Percentiles rank a stretch among this genome's conserved stretches.
phyloP scores from a whole-genome alignment of 2,888 invertebrate species.

The Eristalinus aeneus region DNA sequence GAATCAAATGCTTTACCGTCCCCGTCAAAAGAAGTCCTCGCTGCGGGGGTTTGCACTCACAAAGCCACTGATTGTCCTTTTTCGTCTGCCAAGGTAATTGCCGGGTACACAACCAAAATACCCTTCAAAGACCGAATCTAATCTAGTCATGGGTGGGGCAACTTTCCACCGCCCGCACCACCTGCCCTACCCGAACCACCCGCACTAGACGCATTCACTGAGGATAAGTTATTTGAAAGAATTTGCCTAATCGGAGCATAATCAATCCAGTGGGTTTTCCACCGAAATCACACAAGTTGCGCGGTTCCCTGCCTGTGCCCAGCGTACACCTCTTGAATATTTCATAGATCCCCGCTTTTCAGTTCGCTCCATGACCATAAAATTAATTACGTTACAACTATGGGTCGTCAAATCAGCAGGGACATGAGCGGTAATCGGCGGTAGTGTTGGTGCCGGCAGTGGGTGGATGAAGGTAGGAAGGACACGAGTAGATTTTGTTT shows the following conservation, averaged over 20 bases:
- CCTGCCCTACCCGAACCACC: no score
- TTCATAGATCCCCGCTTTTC: not conserved
- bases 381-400: constrained; percentile 20
- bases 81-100: constrained; percentile 1
- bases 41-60: not conserved
- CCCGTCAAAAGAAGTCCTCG: not conserved
- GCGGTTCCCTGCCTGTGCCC: not conserved
- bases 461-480: not conserved
- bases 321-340: not conserved
- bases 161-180: not conserved
- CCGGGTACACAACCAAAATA: constrained; percentile 1
- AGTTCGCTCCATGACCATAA: not conserved
- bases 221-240: not conserved
- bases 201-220: not conserved
- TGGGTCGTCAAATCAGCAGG: not conserved
- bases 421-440: not conserved
- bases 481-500: not conserved
- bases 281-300: constrained; percentile 8
- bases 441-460: no score
- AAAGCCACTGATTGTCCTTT: not conserved
- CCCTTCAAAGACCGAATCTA: constrained; percentile 8
- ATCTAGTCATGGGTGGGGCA: not conserved
- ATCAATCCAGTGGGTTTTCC: constrained; percentile 10
- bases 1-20: not conserved
- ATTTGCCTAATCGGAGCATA: not conserved